Evolutionary conservation across 2,797 vertebrate genomes (phyloP), one percentile per base, ranked within the genome.

Genomic region (Echiichthys vipera): DNA sequence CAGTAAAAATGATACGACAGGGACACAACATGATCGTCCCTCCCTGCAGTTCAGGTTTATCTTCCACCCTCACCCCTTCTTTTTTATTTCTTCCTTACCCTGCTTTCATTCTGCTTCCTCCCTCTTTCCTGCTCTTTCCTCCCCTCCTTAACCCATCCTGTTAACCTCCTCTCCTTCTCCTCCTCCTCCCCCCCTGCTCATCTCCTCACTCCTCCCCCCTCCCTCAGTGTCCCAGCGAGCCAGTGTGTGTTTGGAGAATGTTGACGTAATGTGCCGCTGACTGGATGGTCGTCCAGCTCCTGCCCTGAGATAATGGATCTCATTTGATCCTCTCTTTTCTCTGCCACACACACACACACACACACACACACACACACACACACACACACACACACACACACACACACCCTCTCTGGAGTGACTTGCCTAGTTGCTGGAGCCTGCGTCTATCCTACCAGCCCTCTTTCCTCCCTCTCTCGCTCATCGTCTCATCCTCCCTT

Each of bases 241-340:
- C 37, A 4, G 34, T 64, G 20, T 61, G 73, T 54, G n/a, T n/a
- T n/a, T 77, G 75, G 74, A 74, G 61, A 71, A 67, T 65, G 70
- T 79, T 88, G 82, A 85, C 65, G 78, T 88, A 78, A 88, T 84
- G 65, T 65, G 62, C 25, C 73, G 74, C 80, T 83, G 74, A 85
- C 78, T 87, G 78, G 74, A 74, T 79, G 74, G 62, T 54, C n/a
- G 53, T 82, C 71, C 77, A 25, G 67, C 77, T 79, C 66, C 72
- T 74, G 57, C 68, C 65, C 71, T 57, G 55, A 77, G 71, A 87
- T 85, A 90, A 92, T 91, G 85, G 88, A 83, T 88, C 72, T 81
- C 67, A 84, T 78, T 70, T 84, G 62, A 84, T 80, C 75, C 67
- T 53, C 42, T 69, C 54, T 45, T 13, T n/a, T 57, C 54, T 47